These are phyloP conservation scores for Danaus plexippus DNA, from an alignment of 1,140 invertebrate species.

Conservation along the genomic window DNA sequence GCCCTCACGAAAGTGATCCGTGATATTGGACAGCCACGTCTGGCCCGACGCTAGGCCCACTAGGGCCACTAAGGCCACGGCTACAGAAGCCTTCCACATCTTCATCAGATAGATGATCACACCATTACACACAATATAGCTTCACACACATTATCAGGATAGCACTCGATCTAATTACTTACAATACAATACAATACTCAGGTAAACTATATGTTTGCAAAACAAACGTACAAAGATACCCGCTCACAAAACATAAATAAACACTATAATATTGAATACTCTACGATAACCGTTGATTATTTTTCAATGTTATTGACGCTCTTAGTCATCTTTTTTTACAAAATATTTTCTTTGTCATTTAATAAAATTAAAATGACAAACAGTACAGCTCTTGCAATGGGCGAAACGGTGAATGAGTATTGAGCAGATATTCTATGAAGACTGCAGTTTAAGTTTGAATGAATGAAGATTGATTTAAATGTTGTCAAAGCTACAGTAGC, in stretches of 20 bases:
- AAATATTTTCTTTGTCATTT: no score
- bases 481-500: no score
- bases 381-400: no score
- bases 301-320: no score
- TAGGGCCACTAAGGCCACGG: constrained; percentile 28
- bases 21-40: constrained; percentile 34
- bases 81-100: constrained; percentile 12
- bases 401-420: no score
- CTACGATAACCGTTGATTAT: no score
- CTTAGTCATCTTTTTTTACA: no score
- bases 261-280: constrained; percentile 13
- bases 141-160: constrained; percentile 14
- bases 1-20: constrained; percentile 41
- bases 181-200: constrained; percentile 1
- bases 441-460: no score
- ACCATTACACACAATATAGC: constrained; percentile 14
- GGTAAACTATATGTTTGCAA: constrained; percentile 56
- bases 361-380: no score
- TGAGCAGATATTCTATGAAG: no score
- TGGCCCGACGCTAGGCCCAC: constrained; percentile 24
- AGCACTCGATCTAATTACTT: constrained; percentile 12
- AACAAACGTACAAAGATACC: constrained; percentile 55
- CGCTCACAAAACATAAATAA: constrained; percentile 29
- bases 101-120: constrained; percentile 24
- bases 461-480: no score